phyloP scores from a whole-genome alignment of 2,888 invertebrate species.

The Hirtodrosophila confusa region DNA sequence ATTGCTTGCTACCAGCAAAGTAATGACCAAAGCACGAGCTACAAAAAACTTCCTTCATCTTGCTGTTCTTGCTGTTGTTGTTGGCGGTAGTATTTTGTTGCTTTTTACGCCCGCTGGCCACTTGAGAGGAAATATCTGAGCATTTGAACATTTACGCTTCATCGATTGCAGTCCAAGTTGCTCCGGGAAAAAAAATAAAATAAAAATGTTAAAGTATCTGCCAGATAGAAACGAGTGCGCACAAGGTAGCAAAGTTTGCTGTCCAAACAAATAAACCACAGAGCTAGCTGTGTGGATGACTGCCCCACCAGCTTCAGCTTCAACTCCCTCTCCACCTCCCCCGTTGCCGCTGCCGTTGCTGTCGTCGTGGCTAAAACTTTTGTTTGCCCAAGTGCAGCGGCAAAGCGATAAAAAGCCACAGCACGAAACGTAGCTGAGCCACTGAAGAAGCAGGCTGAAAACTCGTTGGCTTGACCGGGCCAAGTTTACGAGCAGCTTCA shows the following conservation, averaged over 20 bases:
- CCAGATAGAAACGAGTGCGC: conserved; percentile 52
- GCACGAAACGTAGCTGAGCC: conserved; percentile 50
- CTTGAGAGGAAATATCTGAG: conserved; percentile 65
- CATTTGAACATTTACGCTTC: conserved; percentile 81
- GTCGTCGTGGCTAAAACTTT: conserved; percentile 58
- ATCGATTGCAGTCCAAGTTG: conserved; percentile 70
- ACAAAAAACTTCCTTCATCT: conserved; percentile 22
- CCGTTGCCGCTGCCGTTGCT: neutral
- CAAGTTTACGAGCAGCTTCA: conserved; percentile 56
- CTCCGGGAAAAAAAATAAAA: conserved; percentile 1
- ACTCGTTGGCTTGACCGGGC: conserved; percentile 53
- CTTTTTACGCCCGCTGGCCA: conserved; percentile 52
- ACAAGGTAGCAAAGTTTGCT: conserved; percentile 71
- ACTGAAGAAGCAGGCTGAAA: conserved; percentile 32
- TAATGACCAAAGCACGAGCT: conserved; percentile 80
- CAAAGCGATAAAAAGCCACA: conserved; percentile 65
- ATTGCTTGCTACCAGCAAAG: conserved; percentile 48
- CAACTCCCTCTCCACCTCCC: neutral
- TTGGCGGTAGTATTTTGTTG: conserved; percentile 19
- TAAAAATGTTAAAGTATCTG: conserved; percentile 55
- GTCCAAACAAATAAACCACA: conserved; percentile 77
- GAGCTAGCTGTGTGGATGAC: conserved; percentile 17
- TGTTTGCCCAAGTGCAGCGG: conserved; percentile 76
- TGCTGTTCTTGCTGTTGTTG: conserved; percentile 17
- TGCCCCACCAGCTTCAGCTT: neutral